Conservation (phyloP, 2,797 vertebrate genomes). For the Anabacerthia variegaticeps region DNA sequence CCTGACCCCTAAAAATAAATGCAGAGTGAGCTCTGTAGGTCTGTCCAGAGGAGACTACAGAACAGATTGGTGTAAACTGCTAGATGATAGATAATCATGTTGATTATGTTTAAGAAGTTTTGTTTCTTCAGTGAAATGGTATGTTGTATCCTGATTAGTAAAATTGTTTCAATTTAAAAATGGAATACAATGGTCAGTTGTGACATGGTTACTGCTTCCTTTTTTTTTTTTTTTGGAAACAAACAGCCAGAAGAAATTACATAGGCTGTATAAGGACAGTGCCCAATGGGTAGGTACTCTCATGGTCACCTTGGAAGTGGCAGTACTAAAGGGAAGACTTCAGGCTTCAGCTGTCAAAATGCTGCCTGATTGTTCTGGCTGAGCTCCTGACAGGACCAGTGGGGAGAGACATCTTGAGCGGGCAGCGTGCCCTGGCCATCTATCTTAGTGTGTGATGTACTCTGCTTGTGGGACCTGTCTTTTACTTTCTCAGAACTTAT, state of each 20-base stretch:
- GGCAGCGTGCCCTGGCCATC: not conserved
- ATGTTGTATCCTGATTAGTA: not conserved
- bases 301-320: not conserved
- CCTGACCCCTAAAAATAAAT: not conserved
- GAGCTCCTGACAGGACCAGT: not conserved
- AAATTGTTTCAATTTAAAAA: not conserved
- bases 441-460: not conserved
- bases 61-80: not conserved
- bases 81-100: not conserved
- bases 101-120: not conserved
- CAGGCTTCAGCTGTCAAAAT: not conserved
- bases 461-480: not conserved
- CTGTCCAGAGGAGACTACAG: not conserved
- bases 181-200: not conserved
- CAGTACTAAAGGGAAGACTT: not conserved
- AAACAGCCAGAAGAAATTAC: not conserved
- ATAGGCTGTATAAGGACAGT: not conserved
- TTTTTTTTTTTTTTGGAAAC: not conserved
- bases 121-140: not conserved
- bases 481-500: not conserved
- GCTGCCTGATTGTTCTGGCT: not conserved
- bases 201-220: accelerated
- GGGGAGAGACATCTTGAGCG: not conserved
- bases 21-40: not conserved
- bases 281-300: not conserved